Evolutionary conservation across 1,140 invertebrate species (phyloP).

Genomic region (Anadara kagoshimensis): DNA sequence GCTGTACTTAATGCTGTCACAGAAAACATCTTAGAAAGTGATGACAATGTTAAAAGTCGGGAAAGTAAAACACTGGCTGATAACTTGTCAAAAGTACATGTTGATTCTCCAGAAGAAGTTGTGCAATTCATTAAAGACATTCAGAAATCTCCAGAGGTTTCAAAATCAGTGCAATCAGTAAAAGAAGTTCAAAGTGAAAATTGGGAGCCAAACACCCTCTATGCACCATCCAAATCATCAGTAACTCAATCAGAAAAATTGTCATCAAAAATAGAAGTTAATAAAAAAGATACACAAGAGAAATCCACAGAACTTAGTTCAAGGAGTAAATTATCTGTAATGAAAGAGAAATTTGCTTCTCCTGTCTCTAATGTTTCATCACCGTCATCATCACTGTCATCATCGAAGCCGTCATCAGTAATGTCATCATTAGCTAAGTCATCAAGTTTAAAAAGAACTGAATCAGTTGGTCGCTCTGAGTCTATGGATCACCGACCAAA

Average conservation of each 20-base stretch:
- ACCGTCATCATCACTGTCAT: not conserved
- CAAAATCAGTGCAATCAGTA: not conserved
- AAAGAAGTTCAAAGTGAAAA: not conserved
- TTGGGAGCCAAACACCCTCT: not conserved
- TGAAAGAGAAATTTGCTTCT: not conserved
- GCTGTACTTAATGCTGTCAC: slow-evolving; percentile 22
- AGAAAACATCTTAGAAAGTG: slow-evolving; percentile 4
- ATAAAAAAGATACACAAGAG: slow-evolving; percentile 2
- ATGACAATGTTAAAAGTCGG: not conserved
- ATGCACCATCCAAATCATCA: not conserved
- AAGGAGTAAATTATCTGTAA: slow-evolving; percentile 16
- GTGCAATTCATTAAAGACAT: slow-evolving; percentile 34
- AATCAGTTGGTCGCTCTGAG: not conserved
- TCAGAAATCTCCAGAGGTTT: slow-evolving; percentile 5
- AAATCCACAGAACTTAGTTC: slow-evolving; percentile 15
- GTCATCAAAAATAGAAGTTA: slow-evolving; percentile 1
- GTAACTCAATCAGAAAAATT: slow-evolving; percentile 2
- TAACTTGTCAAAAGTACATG: slow-evolving; percentile 31
- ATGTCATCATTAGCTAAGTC: not conserved
- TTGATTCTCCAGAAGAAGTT: slow-evolving; percentile 35
- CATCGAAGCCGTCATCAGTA: not conserved
- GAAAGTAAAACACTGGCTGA: not conserved
- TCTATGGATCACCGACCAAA: slow-evolving; percentile 35
- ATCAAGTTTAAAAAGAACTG: slow-evolving; percentile 19
- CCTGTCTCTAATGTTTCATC: too few species aligned